Evolutionary conservation across 2,797 vertebrate genomes (phyloP).

Genomic region (Chelmon rostratus): DNA sequence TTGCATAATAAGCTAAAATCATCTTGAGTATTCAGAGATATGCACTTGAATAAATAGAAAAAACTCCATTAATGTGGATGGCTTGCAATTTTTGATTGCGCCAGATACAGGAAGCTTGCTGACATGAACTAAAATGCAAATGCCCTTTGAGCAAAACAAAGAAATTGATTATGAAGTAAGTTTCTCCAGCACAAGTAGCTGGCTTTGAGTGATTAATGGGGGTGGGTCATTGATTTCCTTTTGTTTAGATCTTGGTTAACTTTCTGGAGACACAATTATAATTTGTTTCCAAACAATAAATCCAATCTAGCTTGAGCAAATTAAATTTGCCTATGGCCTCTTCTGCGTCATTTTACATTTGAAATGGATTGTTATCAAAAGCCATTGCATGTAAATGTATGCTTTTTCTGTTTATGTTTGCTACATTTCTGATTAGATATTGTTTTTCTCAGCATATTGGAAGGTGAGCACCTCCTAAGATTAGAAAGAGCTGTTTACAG

Average conservation of each 20-base stretch:
- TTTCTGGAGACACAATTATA: slow-evolving; percentile 90
- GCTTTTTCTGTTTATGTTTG: slow-evolving; percentile 71
- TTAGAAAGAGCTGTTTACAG: slow-evolving; percentile 68
- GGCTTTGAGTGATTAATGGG: slow-evolving; percentile 88
- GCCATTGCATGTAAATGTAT: slow-evolving; percentile 74
- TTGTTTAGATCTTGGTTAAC: slow-evolving; percentile 90
- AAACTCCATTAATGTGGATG: slow-evolving; percentile 85
- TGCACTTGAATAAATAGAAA: slow-evolving; percentile 84
- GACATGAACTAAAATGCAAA: slow-evolving; percentile 88
- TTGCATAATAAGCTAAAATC: slow-evolving; percentile 81
- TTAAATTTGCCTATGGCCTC: slow-evolving; percentile 86
- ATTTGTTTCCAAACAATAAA: slow-evolving; percentile 91
- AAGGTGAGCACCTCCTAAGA: slow-evolving; percentile 74
- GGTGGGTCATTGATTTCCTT: slow-evolving; percentile 89
- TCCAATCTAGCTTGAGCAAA: slow-evolving; percentile 87
- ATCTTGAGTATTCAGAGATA: slow-evolving; percentile 84
- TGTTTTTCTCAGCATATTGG: slow-evolving; percentile 69
- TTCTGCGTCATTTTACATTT: slow-evolving; percentile 85
- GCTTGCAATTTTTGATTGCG: slow-evolving; percentile 88
- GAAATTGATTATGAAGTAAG: slow-evolving; percentile 92
- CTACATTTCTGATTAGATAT: slow-evolving; percentile 82
- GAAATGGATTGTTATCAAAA: slow-evolving; percentile 81
- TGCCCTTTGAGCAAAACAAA: slow-evolving; percentile 90
- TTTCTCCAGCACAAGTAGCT: slow-evolving; percentile 88
- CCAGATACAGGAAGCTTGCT: slow-evolving; percentile 86